A percentile compares a stretch with the other conserved stretches of the same genome.
Conservation (phyloP, 2,888 invertebrate genomes). For the Tyria jacobaeae region DNA sequence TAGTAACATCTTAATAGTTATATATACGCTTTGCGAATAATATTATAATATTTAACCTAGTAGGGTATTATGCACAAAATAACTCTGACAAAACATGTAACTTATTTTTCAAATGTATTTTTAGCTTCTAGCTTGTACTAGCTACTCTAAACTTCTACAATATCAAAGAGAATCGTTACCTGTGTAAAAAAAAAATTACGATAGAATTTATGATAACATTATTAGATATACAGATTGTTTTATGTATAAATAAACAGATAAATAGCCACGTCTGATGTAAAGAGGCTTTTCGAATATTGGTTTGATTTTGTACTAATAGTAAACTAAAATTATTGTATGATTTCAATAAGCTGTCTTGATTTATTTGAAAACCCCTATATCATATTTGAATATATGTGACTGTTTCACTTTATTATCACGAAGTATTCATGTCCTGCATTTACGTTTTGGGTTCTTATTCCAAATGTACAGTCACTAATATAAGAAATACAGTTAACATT, state of each 20-base stretch:
- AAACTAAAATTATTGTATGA: slow-evolving; percentile 32
- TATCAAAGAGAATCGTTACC: no score
- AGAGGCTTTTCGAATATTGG: neutral
- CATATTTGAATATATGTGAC: slow-evolving; percentile 23
- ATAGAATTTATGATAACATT: neutral
- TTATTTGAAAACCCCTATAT: slow-evolving; percentile 25
- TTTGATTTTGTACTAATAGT: slow-evolving; percentile 12
- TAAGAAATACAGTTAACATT: slow-evolving; percentile 12
- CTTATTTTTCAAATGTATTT: no score
- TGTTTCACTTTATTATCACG: slow-evolving; percentile 25
- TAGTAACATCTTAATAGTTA: no score
- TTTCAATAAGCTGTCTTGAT: slow-evolving; percentile 23
- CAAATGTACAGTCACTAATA: slow-evolving; percentile 33
- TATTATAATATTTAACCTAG: no score
- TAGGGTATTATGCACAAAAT: no score
- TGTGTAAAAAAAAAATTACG: no score
- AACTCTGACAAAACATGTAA: no score
- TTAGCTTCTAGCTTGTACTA: no score
- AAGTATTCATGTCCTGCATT: slow-evolving; percentile 26
- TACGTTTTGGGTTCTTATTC: slow-evolving; percentile 23
- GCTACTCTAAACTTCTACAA: no score
- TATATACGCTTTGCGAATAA: no score
- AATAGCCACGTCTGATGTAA: neutral
- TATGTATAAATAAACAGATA: neutral
- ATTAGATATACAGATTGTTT: neutral